A percentile compares a stretch with the other conserved stretches of the same genome.
Conservation (phyloP, 2,888 invertebrate genomes). For the Nezara viridula region DNA sequence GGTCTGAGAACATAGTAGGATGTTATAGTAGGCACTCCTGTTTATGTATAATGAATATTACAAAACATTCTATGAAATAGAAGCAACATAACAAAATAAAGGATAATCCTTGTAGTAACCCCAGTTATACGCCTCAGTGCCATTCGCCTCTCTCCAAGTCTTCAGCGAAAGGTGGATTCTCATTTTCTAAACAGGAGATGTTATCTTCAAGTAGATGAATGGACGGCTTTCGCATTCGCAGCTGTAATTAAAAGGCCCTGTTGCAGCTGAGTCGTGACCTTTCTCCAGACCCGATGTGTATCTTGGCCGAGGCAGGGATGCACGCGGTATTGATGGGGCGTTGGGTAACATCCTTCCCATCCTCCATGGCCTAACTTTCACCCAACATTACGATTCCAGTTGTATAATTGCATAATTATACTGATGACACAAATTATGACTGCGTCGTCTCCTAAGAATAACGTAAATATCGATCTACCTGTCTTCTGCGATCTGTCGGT, state of each 20-base stretch:
- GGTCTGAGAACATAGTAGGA: too few species aligned
- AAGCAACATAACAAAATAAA: neutral
- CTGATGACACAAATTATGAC: neutral
- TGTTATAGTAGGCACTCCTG: too few species aligned
- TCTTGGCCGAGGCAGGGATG: neutral
- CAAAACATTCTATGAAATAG: too few species aligned
- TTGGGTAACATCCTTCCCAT: neutral
- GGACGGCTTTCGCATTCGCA: neutral
- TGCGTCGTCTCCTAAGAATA: too few species aligned
- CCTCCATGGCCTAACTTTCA: neutral
- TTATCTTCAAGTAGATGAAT: neutral
- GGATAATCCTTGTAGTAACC: neutral
- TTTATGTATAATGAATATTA: too few species aligned
- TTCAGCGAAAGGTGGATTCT: neutral
- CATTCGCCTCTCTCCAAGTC: constrained; percentile 7
- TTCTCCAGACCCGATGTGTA: neutral
- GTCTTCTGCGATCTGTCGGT: too few species aligned
- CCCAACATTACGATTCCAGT: neutral
- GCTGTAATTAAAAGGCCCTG: neutral
- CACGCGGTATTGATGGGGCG: neutral
- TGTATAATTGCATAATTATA: neutral
- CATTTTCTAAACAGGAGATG: neutral
- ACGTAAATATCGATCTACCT: too few species aligned
- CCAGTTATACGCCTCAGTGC: too few species aligned
- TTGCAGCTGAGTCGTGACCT: constrained; percentile 1